Percentiles rank a stretch among this genome's conserved stretches.
phyloP scores from a whole-genome alignment of 2,888 invertebrate genomes.

The Pheosia gnoma region DNA sequence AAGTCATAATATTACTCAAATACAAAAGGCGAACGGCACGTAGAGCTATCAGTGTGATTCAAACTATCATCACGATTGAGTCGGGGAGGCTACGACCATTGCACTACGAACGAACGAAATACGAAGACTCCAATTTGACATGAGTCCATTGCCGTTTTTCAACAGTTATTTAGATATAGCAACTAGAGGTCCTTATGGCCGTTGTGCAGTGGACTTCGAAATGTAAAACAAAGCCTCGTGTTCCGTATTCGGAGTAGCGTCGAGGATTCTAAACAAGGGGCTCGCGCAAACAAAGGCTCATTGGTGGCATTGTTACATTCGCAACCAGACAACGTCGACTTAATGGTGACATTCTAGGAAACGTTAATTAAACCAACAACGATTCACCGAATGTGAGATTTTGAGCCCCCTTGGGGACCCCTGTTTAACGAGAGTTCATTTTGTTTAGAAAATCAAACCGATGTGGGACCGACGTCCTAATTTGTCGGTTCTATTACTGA shows the following conservation, averaged over 20 bases:
- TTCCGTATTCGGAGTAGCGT: slow-evolving; percentile 36
- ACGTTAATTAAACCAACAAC: slow-evolving; percentile 77
- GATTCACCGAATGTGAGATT: slow-evolving; percentile 62
- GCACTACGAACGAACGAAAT: slow-evolving; percentile 19
- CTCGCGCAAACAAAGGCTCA: slow-evolving; percentile 66
- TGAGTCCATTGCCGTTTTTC: slow-evolving; percentile 31
- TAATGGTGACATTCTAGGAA: slow-evolving; percentile 79
- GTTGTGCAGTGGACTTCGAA: slow-evolving; percentile 28
- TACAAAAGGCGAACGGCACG: slow-evolving; percentile 67
- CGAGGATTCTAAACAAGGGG: slow-evolving; percentile 46
- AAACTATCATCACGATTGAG: slow-evolving; percentile 73
- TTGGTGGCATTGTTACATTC: slow-evolving; percentile 58
- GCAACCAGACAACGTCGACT: slow-evolving; percentile 63
- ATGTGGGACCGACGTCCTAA: neutral
- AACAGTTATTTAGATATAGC: slow-evolving; percentile 15
- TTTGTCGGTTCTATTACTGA: no score
- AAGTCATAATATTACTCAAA: slow-evolving; percentile 65
- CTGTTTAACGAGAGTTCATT: slow-evolving; percentile 45
- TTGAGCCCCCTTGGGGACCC: slow-evolving; percentile 46
- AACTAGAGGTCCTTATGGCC: slow-evolving; percentile 18
- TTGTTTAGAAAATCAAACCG: slow-evolving; percentile 15
- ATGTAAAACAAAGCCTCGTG: slow-evolving; percentile 31
- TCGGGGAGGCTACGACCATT: slow-evolving; percentile 37
- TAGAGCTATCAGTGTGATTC: slow-evolving; percentile 66
- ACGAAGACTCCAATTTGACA: slow-evolving; percentile 21